Percentiles rank a stretch among this genome's conserved stretches.
phyloP scores from a whole-genome alignment of 2,888 invertebrate genomes.

The Coremacera marginata region DNA sequence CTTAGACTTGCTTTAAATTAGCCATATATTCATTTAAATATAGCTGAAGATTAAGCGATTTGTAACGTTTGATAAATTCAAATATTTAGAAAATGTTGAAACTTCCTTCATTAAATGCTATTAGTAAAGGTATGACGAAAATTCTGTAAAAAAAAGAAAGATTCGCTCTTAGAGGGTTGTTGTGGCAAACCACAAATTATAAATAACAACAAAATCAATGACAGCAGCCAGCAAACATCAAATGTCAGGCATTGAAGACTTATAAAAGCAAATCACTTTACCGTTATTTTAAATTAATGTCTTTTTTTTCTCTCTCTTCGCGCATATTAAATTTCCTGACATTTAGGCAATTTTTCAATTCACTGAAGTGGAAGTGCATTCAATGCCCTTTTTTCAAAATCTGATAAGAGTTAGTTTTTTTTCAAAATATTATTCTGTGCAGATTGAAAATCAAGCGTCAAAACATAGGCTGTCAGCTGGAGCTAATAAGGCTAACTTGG shows the following conservation, averaged over 20 bases:
- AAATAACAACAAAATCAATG: conserved; percentile 26
- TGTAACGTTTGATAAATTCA: conserved; percentile 14
- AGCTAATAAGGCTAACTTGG: conserved; percentile 18
- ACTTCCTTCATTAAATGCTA: not conserved
- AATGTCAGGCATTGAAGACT: conserved; percentile 22
- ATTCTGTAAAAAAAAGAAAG: not conserved
- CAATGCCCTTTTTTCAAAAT: not conserved
- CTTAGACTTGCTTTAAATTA: not conserved
- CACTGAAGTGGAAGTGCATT: conserved; percentile 34
- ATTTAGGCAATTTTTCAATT: conserved; percentile 34
- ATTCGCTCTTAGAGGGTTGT: not conserved
- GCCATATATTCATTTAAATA: too few species aligned
- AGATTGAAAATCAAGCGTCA: conserved; percentile 14
- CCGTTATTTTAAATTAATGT: not conserved
- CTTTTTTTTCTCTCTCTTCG: not conserved
- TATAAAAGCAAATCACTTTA: conserved; percentile 14
- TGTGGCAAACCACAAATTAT: conserved; percentile 20
- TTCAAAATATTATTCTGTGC: not conserved
- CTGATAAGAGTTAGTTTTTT: not conserved
- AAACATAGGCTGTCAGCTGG: conserved; percentile 22
- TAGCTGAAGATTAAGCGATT: not conserved
- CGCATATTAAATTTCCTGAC: conserved; percentile 30
- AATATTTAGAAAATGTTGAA: conserved; percentile 5
- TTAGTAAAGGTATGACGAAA: too few species aligned
- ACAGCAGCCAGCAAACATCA: conserved; percentile 19